Conservation (phyloP, 92 coral and sea anemone species). For the Zoanthus sociatus region DNA sequence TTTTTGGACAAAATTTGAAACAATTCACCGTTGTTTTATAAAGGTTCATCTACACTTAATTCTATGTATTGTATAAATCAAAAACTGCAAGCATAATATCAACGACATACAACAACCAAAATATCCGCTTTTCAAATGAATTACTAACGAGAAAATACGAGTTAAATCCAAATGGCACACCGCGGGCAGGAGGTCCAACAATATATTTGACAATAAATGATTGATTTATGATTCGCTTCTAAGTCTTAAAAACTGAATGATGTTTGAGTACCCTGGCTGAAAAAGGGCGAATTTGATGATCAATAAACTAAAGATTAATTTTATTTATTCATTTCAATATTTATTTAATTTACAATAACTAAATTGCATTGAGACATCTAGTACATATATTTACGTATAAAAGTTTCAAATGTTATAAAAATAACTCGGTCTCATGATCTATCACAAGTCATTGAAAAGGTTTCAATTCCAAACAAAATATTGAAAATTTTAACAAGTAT, state of each 20-base stretch:
- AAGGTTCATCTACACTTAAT: not conserved
- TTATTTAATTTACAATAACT: too few relatives aligned
- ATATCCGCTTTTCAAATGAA: not conserved
- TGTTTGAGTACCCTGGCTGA: not conserved
- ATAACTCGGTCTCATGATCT: not conserved
- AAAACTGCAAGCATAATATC: not conserved
- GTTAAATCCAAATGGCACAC: too few relatives aligned
- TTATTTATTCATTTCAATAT: not conserved
- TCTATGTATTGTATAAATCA: too few relatives aligned
- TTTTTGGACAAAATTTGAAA: not conserved
- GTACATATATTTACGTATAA: not conserved
- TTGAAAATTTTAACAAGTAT: too few relatives aligned
- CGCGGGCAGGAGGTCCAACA: too few relatives aligned
- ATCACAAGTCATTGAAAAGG: too few relatives aligned
- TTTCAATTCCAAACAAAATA: too few relatives aligned
- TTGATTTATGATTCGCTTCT: not conserved
- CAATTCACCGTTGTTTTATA: not conserved
- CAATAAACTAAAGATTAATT: not conserved
- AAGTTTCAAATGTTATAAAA: not conserved
- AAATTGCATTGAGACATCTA: not conserved
- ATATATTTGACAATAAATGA: not conserved
- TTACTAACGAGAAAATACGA: too few relatives aligned
- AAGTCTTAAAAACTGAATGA: not conserved
- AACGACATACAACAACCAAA: not conserved
- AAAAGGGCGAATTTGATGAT: not conserved